Base-by-base conservation (phyloP, 2,113 vertebrate species). In the Leucopsar rothschildi region DNA sequence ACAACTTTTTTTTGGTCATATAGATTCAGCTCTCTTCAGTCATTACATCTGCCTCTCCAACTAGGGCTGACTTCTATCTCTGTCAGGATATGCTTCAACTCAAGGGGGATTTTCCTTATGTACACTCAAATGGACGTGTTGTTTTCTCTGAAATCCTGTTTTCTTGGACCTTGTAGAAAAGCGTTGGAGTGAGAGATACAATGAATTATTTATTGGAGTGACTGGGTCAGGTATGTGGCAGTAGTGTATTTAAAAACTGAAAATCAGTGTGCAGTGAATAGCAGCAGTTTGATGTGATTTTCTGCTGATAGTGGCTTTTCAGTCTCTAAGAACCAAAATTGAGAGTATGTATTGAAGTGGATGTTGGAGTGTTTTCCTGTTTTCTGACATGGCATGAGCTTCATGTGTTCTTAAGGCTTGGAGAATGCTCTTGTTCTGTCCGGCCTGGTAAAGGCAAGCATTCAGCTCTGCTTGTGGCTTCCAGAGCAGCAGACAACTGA, bases 161-260 rank as follows among this genome's bases (percentile, higher is more conserved):
- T 88, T 77, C 68, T 86, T 88, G 79, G 68, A 70, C 66, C 28
- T 16, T 70, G 25, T 63, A 83, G 88, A 64, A 88, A 83, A 66
- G 28, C 76, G 52, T 1, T 5, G 3, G 75, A 79, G 55, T 81
- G 68, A 88, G 80, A 69, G 29, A 68, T 44, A 61, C 5, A 8
- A 50, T 94, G 68, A 90, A 80, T 93, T 90, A 86, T 93, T 93
- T 90, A 87, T 73, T 80, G 69, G 39, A 52, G 29, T 83, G 86
- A 55, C 37, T 64, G 64, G 82, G 72, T 88, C 88, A 86, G 64
- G 33, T 52, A 47, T 70, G 39, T 95, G 85, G 55, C 92, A 70
- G 56, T n/a, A 73, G 57, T 86, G 68, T 83, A 56, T 95, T 94
- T 29, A 29, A 66, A 59, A 85, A 29, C 23, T 15, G 33, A 40